A percentile compares a stretch with the other conserved stretches of the same genome.
Evolutionary conservation across 2,797 vertebrate genomes (phyloP).

Genomic region (Rhinella marina): DNA sequence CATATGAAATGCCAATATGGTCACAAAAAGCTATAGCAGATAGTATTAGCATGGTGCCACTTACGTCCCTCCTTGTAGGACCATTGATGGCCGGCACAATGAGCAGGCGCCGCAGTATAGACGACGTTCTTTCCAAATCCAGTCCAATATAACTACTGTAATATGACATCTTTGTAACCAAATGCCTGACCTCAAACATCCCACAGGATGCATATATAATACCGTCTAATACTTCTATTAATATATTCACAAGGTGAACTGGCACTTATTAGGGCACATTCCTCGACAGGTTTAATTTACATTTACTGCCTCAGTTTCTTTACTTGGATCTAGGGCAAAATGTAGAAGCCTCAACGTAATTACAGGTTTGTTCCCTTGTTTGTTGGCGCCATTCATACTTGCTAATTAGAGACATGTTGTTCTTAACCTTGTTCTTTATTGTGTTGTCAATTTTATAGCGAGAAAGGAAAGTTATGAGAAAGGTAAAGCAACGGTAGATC

Average conservation of each 20-base stretch:
- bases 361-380: not conserved
- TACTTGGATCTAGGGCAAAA: not conserved
- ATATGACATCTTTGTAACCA: not conserved
- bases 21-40: too few relatives aligned
- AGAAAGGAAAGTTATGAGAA: not conserved
- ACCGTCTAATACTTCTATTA: not conserved
- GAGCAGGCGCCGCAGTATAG: too few relatives aligned
- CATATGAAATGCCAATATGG: too few relatives aligned
- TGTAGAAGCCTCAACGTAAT: not conserved
- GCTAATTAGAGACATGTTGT: not conserved
- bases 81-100: too few relatives aligned
- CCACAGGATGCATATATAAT: not conserved
- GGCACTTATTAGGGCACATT: not conserved
- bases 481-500: not conserved
- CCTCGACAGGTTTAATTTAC: not conserved
- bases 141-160: not conserved
- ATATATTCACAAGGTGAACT: not conserved
- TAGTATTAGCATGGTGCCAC: too few relatives aligned
- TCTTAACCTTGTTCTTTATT: not conserved
- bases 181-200: too few relatives aligned
- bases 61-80: too few relatives aligned
- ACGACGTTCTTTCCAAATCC: too few relatives aligned
- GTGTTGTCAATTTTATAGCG: not conserved
- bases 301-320: not conserved
- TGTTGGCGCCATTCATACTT: too few relatives aligned